A percentile compares a stretch with the other conserved stretches of the same genome.
These are phyloP conservation scores for Lithodes maja DNA, from an alignment of 2,888 invertebrate genomes.

Conservation along the genomic window DNA sequence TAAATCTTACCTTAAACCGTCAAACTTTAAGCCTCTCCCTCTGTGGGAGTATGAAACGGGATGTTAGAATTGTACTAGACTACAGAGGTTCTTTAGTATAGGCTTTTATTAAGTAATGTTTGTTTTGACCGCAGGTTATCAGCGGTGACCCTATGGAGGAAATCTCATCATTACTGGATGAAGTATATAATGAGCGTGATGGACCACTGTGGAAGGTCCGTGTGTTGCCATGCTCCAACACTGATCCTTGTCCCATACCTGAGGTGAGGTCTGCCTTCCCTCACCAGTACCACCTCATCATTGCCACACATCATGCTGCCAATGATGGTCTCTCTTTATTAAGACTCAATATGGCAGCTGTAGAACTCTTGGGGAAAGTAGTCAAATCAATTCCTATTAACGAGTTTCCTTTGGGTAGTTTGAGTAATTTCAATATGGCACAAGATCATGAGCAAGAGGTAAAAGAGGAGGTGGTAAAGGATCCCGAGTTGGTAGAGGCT, in stretches of 20 bases:
- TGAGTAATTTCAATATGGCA: not conserved
- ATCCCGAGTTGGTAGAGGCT: not conserved
- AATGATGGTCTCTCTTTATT: not conserved
- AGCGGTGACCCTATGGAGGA: not conserved
- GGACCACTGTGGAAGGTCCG: not conserved
- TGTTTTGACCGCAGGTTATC: not conserved
- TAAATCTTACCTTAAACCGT: no score
- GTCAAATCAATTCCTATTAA: not conserved
- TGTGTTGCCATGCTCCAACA: not conserved
- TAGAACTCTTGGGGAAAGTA: not conserved
- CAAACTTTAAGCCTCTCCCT: no score
- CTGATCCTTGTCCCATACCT: not conserved
- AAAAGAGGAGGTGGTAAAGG: not conserved
- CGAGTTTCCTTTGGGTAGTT: not conserved
- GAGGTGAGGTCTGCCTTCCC: not conserved
- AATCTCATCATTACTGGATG: not conserved
- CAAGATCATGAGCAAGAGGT: not conserved
- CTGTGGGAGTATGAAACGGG: no score
- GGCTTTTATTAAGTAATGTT: no score
- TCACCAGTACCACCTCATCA: not conserved
- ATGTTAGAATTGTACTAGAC: no score
- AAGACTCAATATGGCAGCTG: not conserved
- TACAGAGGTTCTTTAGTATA: no score
- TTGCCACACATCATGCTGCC: not conserved
- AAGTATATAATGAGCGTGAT: not conserved